These are phyloP conservation scores for Cairina moschata DNA, from an alignment of 2,113 vertebrate species.

Conservation along the genomic window DNA sequence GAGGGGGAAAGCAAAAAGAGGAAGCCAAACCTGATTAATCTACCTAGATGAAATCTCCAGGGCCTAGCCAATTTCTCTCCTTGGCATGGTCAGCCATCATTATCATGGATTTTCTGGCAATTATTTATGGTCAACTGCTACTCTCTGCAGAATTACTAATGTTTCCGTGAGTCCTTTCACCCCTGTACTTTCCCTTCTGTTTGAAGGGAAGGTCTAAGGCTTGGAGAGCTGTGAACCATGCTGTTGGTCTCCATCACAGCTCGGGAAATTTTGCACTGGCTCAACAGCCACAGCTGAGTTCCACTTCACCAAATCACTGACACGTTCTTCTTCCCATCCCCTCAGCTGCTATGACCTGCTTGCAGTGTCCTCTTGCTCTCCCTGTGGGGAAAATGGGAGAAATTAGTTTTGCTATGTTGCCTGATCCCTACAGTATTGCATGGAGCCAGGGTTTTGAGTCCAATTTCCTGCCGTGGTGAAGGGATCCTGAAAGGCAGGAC, in stretches of 20 bases:
- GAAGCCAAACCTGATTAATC: not conserved
- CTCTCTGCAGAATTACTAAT: not conserved
- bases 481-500: slow-evolving; percentile 10
- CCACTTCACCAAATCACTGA: not conserved
- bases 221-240: not conserved
- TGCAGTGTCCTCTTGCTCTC: not conserved
- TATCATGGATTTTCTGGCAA: not conserved
- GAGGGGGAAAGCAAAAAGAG: not conserved
- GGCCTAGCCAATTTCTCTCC: not conserved
- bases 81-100: not conserved
- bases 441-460: not conserved
- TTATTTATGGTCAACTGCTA: not conserved
- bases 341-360: not conserved
- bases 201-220: not conserved
- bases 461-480: not conserved
- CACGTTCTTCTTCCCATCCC: not conserved
- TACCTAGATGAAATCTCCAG: not conserved
- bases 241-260: not conserved
- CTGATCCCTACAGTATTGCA: not conserved
- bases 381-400: not conserved
- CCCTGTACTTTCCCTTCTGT: not conserved
- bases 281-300: not conserved
- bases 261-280: not conserved
- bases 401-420: not conserved
- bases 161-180: not conserved